phyloP scores from a whole-genome alignment of 2,797 vertebrate genomes.

The Crypturellus tataupa region DNA sequence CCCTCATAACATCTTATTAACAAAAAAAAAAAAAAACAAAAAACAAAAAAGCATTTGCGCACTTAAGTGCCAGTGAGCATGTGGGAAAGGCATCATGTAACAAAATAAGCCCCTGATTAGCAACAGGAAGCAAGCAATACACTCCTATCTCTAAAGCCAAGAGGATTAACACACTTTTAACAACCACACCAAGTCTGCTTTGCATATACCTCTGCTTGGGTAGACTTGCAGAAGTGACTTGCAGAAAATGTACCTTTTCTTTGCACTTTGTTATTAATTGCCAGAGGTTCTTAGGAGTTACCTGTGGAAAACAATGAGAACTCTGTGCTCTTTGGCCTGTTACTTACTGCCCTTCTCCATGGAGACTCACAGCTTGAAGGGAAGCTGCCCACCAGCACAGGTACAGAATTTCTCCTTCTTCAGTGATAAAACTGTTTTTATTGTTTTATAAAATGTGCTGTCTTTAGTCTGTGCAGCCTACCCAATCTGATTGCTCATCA shows the following conservation, averaged over 20 bases:
- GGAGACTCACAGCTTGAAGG: background rate
- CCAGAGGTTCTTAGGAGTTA: background rate
- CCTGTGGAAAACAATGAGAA: background rate
- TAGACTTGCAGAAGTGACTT: background rate
- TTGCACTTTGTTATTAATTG: background rate
- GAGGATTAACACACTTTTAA: background rate
- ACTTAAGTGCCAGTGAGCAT: background rate
- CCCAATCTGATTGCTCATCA: background rate
- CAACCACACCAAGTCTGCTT: background rate
- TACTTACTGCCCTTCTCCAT: background rate
- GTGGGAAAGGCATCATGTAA: background rate
- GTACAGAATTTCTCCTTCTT: background rate
- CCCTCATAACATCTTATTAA: background rate
- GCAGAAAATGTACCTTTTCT: background rate
- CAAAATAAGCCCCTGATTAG: background rate
- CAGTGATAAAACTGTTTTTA: background rate
- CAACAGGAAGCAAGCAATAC: background rate
- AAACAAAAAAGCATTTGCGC: background rate
- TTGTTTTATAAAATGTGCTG: fast-evolving
- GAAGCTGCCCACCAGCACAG: background rate
- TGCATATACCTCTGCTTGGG: background rate
- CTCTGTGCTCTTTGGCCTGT: background rate
- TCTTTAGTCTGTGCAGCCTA: background rate
- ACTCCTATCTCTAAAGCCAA: background rate
- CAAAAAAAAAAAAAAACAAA: background rate